Conservation (phyloP, 2,888 invertebrate species). For the Stenurella melanura region DNA sequence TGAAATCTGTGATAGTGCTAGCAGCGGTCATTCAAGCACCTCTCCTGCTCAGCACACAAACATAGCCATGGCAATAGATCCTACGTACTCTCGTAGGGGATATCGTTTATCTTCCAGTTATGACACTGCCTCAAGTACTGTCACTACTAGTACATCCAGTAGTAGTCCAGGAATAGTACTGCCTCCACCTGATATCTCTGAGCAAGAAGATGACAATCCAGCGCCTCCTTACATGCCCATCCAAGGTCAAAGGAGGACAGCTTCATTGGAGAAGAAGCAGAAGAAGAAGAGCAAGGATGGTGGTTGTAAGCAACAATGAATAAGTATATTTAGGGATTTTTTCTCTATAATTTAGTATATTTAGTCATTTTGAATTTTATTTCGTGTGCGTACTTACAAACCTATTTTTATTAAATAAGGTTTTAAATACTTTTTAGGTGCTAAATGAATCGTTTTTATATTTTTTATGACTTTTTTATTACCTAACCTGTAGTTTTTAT, state of each 20-base stretch:
- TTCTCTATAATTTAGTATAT: neutral
- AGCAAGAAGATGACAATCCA: constrained; percentile 74
- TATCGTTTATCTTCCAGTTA: constrained; percentile 68
- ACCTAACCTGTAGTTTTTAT: neutral
- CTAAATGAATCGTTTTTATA: neutral
- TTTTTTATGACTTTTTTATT: neutral
- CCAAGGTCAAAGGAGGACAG: constrained; percentile 82
- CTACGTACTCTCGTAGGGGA: constrained; percentile 75
- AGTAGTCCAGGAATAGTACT: constrained; percentile 68
- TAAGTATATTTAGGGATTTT: constrained; percentile 28
- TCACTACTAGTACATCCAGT: constrained; percentile 68
- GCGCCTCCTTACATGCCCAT: constrained; percentile 86
- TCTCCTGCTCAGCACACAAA: constrained; percentile 73
- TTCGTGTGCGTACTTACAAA: constrained; percentile 4
- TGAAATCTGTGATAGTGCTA: constrained; percentile 59
- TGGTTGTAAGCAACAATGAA: constrained; percentile 70
- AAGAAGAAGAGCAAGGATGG: constrained; percentile 69
- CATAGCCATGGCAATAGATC: constrained; percentile 82
- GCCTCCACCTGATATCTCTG: constrained; percentile 65
- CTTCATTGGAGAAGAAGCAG: constrained; percentile 79
- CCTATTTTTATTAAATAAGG: neutral
- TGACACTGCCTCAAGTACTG: constrained; percentile 68
- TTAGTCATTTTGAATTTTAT: neutral
- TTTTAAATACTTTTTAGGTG: constrained; percentile 2
- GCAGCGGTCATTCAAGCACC: constrained; percentile 56